Percentiles rank a stretch among this genome's conserved stretches.
Conservation (phyloP, 1,140 invertebrate genomes). For the Lucilia sericata region DNA sequence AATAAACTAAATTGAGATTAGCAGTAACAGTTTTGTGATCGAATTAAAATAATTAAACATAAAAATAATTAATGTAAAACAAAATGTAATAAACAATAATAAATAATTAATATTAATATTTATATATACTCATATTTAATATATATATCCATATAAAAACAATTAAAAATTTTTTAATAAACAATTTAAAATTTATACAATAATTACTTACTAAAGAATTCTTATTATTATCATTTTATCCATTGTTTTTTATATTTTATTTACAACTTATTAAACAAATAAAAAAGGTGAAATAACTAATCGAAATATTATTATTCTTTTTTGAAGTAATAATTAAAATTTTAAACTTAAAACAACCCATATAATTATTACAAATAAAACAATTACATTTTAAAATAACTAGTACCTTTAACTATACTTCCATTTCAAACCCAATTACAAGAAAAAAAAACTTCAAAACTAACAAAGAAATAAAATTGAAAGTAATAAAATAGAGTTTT, state of each 20-base stretch:
- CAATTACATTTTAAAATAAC: conserved; percentile 12
- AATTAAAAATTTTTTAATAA: neutral
- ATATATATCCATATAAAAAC: neutral
- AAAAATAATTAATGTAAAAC: neutral
- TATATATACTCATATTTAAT: neutral
- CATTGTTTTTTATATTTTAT: neutral
- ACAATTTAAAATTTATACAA: no score
- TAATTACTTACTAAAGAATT: neutral
- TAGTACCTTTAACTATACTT: conserved; percentile 41
- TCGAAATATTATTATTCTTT: no score
- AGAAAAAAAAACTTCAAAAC: neutral
- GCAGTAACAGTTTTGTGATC: conserved; percentile 66
- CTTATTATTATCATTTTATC: no score
- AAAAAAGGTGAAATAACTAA: no score
- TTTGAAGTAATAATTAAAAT: no score
- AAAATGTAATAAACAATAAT: neutral
- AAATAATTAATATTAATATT: neutral
- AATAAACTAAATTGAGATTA: conserved; percentile 20
- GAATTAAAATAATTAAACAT: conserved; percentile 8
- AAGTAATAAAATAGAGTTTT: neutral
- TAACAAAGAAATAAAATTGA: neutral
- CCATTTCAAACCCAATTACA: conserved; percentile 27
- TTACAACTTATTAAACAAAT: neutral
- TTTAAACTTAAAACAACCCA: no score
- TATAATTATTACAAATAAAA: neutral